These are phyloP conservation scores for Spilogale gracilis DNA, from an alignment of 2,113 vertebrate genomes.

Conservation along the genomic window DNA sequence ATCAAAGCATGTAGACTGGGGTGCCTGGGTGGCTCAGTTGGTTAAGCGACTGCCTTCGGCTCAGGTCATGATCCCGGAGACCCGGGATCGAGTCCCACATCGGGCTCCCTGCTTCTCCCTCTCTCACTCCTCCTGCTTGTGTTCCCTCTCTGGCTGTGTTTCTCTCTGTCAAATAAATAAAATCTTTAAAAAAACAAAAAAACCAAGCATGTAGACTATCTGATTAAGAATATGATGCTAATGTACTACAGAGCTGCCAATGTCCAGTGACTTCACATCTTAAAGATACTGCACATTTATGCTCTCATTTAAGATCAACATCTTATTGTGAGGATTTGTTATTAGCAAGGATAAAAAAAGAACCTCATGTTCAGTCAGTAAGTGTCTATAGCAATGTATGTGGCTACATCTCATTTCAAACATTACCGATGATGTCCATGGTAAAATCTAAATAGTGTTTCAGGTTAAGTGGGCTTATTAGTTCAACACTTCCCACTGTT, in stretches of 20 bases:
- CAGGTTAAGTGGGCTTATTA: not conserved
- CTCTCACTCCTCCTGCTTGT: too few species aligned
- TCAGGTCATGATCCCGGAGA: too few species aligned
- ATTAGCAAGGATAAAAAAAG: slow-evolving; percentile 29
- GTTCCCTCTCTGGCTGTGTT: too few species aligned
- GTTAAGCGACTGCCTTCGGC: too few species aligned
- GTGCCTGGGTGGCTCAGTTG: too few species aligned
- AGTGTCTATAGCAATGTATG: not conserved
- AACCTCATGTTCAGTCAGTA: not conserved
- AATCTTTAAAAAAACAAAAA: too few species aligned
- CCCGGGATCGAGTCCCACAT: too few species aligned
- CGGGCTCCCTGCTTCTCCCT: too few species aligned
- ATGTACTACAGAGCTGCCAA: not conserved
- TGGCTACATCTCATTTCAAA: slow-evolving; percentile 13
- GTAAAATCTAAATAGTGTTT: slow-evolving; percentile 1
- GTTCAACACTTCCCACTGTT: not conserved
- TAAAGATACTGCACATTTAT: not conserved
- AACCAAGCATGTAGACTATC: not conserved
- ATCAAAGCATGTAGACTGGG: not conserved
- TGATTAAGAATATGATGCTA: not conserved
- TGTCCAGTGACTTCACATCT: not conserved
- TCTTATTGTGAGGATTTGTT: not conserved
- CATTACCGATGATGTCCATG: not conserved
- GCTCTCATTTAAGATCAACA: not conserved
- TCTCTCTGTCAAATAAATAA: too few species aligned